phyloP scores from a whole-genome alignment of 2,888 invertebrate genomes.

The Drosophila acutilabella region DNA sequence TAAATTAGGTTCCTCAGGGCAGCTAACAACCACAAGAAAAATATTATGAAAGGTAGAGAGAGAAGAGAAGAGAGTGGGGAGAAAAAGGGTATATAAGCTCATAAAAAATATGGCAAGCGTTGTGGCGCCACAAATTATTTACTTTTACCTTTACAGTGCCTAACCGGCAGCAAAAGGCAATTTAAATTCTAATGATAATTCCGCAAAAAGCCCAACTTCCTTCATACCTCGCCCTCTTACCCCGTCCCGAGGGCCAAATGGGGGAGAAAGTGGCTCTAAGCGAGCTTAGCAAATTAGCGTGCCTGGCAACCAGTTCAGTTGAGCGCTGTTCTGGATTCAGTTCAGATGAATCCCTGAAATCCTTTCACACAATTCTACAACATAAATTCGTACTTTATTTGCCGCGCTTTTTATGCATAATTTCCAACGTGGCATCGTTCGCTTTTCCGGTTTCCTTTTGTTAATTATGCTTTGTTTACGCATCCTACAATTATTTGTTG shows the following conservation, averaged over 20 bases:
- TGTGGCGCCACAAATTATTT: slow-evolving; percentile 72
- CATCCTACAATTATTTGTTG: slow-evolving; percentile 51
- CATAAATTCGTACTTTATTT: slow-evolving; percentile 78
- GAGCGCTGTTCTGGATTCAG: no score
- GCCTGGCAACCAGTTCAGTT: slow-evolving; percentile 48
- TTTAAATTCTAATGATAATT: slow-evolving; percentile 79
- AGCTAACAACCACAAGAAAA: slow-evolving; percentile 28
- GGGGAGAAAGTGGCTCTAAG: slow-evolving; percentile 52
- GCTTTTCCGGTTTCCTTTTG: slow-evolving; percentile 36
- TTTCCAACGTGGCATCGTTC: slow-evolving; percentile 52
- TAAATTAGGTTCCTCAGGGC: slow-evolving; percentile 54
- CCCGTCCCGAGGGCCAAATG: slow-evolving; percentile 19
- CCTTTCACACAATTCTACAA: slow-evolving; percentile 37
- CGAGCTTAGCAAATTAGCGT: slow-evolving; percentile 74
- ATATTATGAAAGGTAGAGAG: not conserved
- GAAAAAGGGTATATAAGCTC: slow-evolving; percentile 62
- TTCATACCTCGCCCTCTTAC: not conserved
- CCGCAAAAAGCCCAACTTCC: slow-evolving; percentile 58
- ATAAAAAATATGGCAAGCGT: slow-evolving; percentile 75
- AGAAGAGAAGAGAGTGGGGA: not conserved
- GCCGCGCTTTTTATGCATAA: slow-evolving; percentile 64
- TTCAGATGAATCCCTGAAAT: slow-evolving; percentile 21
- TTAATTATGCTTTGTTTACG: slow-evolving; percentile 74
- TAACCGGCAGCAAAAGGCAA: slow-evolving; percentile 67
- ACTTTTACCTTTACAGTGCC: slow-evolving; percentile 47